Percentiles rank a stretch among this genome's conserved stretches.
Conservation (phyloP, 2,797 vertebrate species). For the Bovichtus variegatus region DNA sequence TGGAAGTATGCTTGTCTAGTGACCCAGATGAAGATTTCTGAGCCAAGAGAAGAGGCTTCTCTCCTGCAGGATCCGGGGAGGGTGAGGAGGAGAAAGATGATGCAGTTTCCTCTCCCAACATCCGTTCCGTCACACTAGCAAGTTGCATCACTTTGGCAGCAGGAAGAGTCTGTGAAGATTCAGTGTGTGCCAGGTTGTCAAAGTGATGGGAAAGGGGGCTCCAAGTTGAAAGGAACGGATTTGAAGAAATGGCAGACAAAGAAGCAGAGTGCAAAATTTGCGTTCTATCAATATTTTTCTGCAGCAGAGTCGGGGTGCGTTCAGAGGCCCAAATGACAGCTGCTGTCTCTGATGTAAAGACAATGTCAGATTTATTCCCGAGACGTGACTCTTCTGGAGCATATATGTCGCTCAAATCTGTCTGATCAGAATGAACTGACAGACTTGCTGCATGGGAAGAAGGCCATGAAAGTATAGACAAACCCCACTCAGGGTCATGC, state of each 20-base stretch:
- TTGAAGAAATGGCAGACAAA: conserved; percentile 10
- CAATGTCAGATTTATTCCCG: neutral
- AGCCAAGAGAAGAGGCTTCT: conserved; percentile 1
- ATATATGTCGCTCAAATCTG: neutral
- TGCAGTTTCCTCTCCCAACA: neutral
- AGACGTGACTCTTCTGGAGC: neutral
- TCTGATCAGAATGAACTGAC: conserved; percentile 24
- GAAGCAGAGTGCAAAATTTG: conserved; percentile 12
- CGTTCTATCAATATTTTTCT: conserved; percentile 26
- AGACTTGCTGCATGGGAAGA: conserved; percentile 18
- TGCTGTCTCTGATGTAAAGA: conserved; percentile 3
- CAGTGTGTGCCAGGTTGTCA: conserved; percentile 23
- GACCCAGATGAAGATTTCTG: conserved; percentile 21
- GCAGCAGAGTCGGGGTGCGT: conserved; percentile 36
- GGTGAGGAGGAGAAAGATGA: neutral
- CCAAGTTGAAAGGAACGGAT: neutral
- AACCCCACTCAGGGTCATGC: neutral
- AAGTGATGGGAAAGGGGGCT: neutral
- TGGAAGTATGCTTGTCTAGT: neutral
- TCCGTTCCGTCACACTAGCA: neutral
- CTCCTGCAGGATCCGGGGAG: neutral
- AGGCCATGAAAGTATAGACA: conserved; percentile 21
- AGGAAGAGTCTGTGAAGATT: conserved; percentile 1
- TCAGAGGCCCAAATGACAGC: conserved; percentile 30
- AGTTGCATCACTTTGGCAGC: neutral